phyloP scores from a whole-genome alignment of 2,888 invertebrate species.

The Nemurella pictetii region DNA sequence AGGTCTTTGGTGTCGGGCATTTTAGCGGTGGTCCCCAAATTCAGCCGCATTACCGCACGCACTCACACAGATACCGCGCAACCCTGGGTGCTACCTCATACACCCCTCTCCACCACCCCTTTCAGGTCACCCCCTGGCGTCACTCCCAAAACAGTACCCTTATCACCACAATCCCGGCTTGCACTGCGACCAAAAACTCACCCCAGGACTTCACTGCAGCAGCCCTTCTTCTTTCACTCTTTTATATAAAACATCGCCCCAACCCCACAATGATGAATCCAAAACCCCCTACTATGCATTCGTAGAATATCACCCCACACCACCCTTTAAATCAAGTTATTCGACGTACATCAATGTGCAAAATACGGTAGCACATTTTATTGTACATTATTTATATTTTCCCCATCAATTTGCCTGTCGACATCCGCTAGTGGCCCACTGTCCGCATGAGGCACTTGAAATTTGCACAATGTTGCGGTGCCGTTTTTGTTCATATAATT shows the following conservation, averaged over 20 bases:
- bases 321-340: conserved; percentile 28
- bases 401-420: not conserved
- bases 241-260: conserved; percentile 39
- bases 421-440: too few species aligned
- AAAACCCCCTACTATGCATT: conserved; percentile 25
- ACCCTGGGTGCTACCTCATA: not conserved
- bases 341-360: conserved; percentile 22
- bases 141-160: not conserved
- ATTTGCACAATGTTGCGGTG: too few species aligned
- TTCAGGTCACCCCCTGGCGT: conserved; percentile 10
- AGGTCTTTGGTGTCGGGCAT: conserved; percentile 5
- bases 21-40: conserved; percentile 15
- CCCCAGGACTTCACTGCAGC: conserved; percentile 33
- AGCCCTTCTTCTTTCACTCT: conserved; percentile 40
- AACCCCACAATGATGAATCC: conserved; percentile 34
- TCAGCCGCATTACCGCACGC: conserved; percentile 28
- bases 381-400: not conserved
- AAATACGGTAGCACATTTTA: conserved; percentile 12
- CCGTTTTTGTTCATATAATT: too few species aligned
- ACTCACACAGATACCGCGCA: not conserved
- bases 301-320: conserved; percentile 3
- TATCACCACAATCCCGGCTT: conserved; percentile 38
- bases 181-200: conserved; percentile 40
- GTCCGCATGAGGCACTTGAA: too few species aligned
- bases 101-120: not conserved